phyloP scores from a whole-genome alignment of 2,113 vertebrate genomes.

The Girardinichthys multiradiatus region DNA sequence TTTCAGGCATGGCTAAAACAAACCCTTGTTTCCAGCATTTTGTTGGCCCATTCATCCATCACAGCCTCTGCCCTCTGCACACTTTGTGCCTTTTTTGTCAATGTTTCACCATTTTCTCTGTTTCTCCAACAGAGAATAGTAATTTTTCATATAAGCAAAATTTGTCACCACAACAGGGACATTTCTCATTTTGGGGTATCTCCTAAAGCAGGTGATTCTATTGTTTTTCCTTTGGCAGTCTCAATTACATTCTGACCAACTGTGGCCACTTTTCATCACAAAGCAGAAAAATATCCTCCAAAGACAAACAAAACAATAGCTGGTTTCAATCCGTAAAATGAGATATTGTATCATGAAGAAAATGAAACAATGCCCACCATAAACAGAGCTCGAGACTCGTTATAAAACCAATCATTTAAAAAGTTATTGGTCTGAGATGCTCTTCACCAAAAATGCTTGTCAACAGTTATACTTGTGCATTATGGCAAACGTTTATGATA shows the following conservation, averaged over 20 bases:
- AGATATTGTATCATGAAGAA: background rate
- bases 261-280: conserved; percentile 9
- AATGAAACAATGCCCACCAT: background rate
- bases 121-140: background rate
- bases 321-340: background rate
- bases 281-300: conserved; percentile 6
- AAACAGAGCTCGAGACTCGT: conserved; percentile 5
- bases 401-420: background rate
- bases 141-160: background rate
- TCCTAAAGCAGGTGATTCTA: background rate
- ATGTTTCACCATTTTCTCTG: conserved; percentile 14
- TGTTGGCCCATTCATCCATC: conserved; percentile 14
- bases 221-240: background rate
- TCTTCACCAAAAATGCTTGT: conserved; percentile 14
- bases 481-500: conserved; percentile 16
- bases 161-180: background rate
- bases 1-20: background rate
- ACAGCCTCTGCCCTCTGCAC: background rate
- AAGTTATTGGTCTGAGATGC: background rate
- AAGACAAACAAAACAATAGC: background rate
- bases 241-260: background rate
- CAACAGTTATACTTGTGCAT: conserved; percentile 18
- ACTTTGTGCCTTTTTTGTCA: conserved; percentile 9
- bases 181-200: conserved; percentile 28
- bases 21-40: background rate